These are phyloP conservation scores for Mythimna lalbum DNA, from an alignment of 2,888 invertebrate genomes.

Conservation along the genomic window DNA sequence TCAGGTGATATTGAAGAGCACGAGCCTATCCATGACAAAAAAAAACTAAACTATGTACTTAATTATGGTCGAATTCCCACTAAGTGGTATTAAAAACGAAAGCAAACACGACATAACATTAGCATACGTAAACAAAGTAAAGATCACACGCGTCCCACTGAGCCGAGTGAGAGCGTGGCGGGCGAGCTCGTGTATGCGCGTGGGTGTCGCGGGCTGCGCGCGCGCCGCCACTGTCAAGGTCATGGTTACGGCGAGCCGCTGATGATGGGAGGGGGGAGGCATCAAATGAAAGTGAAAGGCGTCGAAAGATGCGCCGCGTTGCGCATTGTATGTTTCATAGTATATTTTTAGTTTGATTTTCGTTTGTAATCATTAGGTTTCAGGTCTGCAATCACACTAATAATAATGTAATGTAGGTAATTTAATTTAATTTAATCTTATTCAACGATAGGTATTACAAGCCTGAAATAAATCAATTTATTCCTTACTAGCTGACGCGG, in stretches of 20 bases:
- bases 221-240: constrained; percentile 55
- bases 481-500: no score
- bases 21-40: no score
- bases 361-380: no score
- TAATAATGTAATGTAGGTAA: no score
- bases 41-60: not conserved
- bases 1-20: no score
- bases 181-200: constrained; percentile 5
- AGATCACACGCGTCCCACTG: constrained; percentile 30
- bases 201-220: constrained; percentile 21
- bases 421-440: no score
- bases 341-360: no score
- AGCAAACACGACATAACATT: constrained; percentile 1
- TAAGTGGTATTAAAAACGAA: constrained; percentile 5
- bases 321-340: not conserved
- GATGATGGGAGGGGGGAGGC: not conserved
- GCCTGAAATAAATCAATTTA: no score
- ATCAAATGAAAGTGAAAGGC: constrained; percentile 2
- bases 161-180: not conserved
- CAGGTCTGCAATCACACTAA: no score
- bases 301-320: not conserved
- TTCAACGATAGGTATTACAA: no score
- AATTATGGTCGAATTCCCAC: no score
- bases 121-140: not conserved
- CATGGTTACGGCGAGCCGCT: constrained; percentile 23